A percentile compares a stretch with the other conserved stretches of the same genome.
Evolutionary conservation across 2,888 invertebrate species (phyloP).

Genomic region (Sarcophaga caerulescens): DNA sequence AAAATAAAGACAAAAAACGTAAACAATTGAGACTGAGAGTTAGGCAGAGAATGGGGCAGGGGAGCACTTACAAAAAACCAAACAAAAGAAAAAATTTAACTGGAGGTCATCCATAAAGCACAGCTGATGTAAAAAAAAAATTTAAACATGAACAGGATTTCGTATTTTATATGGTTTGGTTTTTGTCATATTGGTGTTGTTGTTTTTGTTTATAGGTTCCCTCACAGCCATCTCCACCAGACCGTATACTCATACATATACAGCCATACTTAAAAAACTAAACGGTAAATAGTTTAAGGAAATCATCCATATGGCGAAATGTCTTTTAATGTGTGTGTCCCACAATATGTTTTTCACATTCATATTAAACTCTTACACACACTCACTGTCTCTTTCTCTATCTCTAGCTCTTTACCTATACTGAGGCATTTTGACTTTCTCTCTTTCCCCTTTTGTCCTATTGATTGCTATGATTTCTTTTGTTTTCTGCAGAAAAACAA

Average conservation of each 20-base stretch:
- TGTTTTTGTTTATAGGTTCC: constrained; percentile 9
- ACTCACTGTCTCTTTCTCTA: neutral
- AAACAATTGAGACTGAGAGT: neutral
- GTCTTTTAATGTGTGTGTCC: constrained; percentile 44
- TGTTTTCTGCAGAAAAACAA: constrained; percentile 15
- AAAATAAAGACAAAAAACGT: neutral
- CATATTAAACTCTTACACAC: neutral
- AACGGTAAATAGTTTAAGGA: neutral
- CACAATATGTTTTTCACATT: neutral
- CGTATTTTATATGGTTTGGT: constrained; percentile 1
- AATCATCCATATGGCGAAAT: constrained; percentile 39
- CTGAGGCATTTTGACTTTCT: no score
- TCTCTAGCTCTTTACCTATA: neutral
- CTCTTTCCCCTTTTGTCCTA: neutral
- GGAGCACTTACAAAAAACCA: neutral
- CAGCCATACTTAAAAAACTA: neutral
- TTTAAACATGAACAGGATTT: constrained; percentile 54
- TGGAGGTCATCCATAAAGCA: constrained; percentile 65
- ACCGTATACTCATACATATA: neutral
- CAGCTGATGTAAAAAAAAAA: constrained; percentile 61
- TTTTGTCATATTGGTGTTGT: constrained; percentile 24
- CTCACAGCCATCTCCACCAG: neutral
- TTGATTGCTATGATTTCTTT: neutral
- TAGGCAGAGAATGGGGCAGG: neutral
- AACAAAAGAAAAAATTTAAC: constrained; percentile 27